Conservation (phyloP, 2,113 vertebrate species). For the Leuciscus idus region DNA sequence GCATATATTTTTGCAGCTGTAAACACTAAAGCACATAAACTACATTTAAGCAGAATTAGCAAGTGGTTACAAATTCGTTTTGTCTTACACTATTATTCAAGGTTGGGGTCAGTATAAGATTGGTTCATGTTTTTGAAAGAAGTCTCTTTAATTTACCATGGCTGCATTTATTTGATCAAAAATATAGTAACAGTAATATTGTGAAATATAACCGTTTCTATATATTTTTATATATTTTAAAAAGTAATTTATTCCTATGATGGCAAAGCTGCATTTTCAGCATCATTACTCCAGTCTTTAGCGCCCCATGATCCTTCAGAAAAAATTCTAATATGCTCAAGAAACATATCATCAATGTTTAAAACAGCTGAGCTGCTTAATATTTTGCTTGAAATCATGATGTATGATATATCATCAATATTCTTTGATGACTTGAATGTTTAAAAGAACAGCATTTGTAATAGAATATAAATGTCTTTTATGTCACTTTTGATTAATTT, state of each 20-base stretch:
- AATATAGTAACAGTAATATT: not conserved
- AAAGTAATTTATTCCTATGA: not conserved
- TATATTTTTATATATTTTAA: not conserved
- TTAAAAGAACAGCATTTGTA: no score
- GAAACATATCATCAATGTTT: not conserved
- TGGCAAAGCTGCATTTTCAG: no score
- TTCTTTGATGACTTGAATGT: not conserved
- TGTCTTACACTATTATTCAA: not conserved
- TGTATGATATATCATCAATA: no score
- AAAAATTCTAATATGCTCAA: not conserved
- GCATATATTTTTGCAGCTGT: no score
- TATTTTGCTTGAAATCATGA: not conserved
- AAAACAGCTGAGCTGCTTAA: not conserved
- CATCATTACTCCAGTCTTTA: not conserved
- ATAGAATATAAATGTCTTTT: not conserved
- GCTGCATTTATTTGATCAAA: not conserved
- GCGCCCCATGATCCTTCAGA: not conserved
- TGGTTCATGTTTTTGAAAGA: not conserved
- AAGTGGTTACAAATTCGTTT: not conserved
- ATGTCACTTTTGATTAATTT: not conserved
- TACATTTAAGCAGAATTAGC: not conserved
- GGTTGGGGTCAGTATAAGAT: not conserved
- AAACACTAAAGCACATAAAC: not conserved
- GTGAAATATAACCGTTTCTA: not conserved
- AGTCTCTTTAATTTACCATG: not conserved